phyloP scores from a whole-genome alignment of 2,113 vertebrate species.

The Cephalophus harveyi region DNA sequence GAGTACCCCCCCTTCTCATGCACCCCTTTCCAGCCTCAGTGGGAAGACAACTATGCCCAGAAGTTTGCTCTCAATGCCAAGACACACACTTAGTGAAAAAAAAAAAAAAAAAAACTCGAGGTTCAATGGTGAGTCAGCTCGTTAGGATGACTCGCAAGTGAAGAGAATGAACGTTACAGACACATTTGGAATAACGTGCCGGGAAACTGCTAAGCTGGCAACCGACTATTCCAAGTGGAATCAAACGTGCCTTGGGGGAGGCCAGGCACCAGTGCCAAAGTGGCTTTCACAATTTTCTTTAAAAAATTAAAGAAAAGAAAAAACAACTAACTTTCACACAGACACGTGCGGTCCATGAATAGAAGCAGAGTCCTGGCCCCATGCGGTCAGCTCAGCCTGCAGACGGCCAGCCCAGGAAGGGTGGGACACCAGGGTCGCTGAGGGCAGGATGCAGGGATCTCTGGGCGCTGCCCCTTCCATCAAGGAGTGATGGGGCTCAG shows the following conservation, averaged over 20 bases:
- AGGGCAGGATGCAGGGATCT: too few relatives aligned
- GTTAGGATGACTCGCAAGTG: background rate
- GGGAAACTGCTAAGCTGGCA: background rate
- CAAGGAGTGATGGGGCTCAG: rapidly evolving
- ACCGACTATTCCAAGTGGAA: background rate
- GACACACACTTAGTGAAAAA: background rate
- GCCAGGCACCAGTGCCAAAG: background rate
- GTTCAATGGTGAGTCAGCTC: background rate
- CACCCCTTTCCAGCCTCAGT: rapidly evolving
- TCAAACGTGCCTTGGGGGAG: background rate
- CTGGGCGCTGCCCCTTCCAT: background rate
- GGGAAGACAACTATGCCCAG: too few relatives aligned
- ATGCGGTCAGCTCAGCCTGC: rapidly evolving
- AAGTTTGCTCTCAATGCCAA: rapidly evolving
- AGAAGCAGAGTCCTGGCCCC: rapidly evolving
- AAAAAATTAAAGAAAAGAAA: background rate
- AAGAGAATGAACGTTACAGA: background rate
- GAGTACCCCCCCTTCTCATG: rapidly evolving
- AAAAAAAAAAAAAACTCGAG: background rate
- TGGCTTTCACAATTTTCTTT: background rate
- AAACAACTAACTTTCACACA: background rate
- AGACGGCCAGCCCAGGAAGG: rapidly evolving
- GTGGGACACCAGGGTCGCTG: rapidly evolving
- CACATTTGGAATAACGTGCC: background rate
- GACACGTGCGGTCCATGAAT: rapidly evolving